These are phyloP conservation scores for Montifringilla adamsi DNA, from an alignment of 2,113 vertebrate genomes.

Conservation along the genomic window DNA sequence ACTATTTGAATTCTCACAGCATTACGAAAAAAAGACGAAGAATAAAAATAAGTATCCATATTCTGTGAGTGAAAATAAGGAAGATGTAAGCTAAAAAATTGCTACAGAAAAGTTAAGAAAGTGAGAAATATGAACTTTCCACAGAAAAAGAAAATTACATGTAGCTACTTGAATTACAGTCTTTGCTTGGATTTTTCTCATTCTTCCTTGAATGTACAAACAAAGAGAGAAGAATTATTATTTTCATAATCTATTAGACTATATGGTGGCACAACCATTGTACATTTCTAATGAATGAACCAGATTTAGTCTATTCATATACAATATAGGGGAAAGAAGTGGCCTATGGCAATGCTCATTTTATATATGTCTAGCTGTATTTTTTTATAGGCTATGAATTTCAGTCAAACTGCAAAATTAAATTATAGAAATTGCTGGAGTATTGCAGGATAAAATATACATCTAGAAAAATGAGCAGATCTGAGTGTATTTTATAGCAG, in stretches of 20 bases:
- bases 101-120: background rate
- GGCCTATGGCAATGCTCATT: background rate
- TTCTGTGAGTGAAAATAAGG: background rate
- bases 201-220: background rate
- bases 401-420: background rate
- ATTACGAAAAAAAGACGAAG: background rate
- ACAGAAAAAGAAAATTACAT: background rate
- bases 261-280: background rate
- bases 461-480: background rate
- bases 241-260: background rate
- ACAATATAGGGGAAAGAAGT: background rate
- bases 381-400: background rate
- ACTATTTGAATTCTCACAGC: conserved; percentile 10
- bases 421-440: background rate
- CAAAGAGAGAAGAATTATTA: background rate
- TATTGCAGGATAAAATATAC: background rate
- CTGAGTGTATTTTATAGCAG: background rate
- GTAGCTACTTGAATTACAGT: background rate
- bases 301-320: background rate
- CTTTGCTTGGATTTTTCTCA: background rate
- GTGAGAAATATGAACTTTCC: background rate
- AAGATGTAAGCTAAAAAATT: background rate
- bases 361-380: background rate
- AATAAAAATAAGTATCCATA: background rate
- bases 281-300: background rate